A percentile compares a stretch with the other conserved stretches of the same genome.
phyloP scores from a whole-genome alignment of 1,140 invertebrate genomes.

The Kradibia gibbosae region DNA sequence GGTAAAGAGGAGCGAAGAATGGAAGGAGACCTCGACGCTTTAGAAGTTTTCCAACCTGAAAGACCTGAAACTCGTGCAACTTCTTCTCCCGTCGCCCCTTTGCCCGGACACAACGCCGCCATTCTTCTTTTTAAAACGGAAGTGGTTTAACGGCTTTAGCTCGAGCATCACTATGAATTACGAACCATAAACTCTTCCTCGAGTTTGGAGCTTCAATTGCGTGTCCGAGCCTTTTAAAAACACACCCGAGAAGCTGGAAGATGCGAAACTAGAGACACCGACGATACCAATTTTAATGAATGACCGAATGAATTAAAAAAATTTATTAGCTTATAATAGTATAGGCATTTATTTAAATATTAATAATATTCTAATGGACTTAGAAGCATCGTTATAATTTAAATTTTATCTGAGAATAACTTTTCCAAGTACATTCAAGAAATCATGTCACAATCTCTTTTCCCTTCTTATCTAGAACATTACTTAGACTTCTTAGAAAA shows the following conservation, averaged over 20 bases:
- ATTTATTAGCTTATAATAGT: neutral
- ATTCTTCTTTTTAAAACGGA: conserved; percentile 3
- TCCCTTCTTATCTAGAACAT: too few relatives aligned
- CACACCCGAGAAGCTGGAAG: neutral
- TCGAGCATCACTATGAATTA: conserved; percentile 58
- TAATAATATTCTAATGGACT: neutral
- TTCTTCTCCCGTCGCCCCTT: neutral
- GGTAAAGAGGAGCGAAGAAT: neutral
- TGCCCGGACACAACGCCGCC: too few relatives aligned
- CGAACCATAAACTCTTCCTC: conserved; percentile 49
- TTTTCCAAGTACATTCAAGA: too few relatives aligned
- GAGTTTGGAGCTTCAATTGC: conserved; percentile 49
- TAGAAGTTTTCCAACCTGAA: neutral
- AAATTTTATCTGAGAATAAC: too few relatives aligned
- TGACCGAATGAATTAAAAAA: neutral
- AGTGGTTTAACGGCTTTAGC: conserved; percentile 16
- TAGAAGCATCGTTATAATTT: too few relatives aligned
- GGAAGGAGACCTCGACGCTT: conserved; percentile 4
- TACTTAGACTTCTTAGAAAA: too few relatives aligned
- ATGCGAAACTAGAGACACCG: neutral
- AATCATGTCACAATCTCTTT: too few relatives aligned
- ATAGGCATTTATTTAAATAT: neutral
- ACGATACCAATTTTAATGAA: neutral
- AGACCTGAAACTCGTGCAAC: neutral
- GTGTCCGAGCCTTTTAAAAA: conserved; percentile 20